Evolutionary conservation across 2,888 invertebrate genomes (phyloP).

Genomic region (Habrosyne pyritoides): DNA sequence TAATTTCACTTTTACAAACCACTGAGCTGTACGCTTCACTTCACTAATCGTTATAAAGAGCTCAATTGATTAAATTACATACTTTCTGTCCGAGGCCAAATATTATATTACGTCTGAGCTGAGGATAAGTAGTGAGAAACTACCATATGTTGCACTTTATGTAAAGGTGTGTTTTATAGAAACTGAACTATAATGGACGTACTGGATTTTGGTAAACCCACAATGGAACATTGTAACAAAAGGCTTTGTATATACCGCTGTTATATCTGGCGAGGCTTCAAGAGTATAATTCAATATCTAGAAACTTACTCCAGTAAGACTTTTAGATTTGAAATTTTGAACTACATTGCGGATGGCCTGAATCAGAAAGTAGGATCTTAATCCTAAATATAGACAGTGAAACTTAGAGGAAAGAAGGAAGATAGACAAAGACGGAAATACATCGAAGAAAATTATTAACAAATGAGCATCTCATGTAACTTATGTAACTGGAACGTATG

Average conservation of each 20-base stretch:
- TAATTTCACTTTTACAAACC: slow-evolving; percentile 70
- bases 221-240: neutral
- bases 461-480: neutral
- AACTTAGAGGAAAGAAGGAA: neutral
- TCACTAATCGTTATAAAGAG: slow-evolving; percentile 65
- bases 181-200: too few species aligned
- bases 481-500: slow-evolving; percentile 20
- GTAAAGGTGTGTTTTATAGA: too few species aligned
- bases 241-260: too few species aligned
- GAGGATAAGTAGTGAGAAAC: neutral
- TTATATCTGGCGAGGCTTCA: neutral
- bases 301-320: neutral
- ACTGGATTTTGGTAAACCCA: too few species aligned
- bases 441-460: neutral
- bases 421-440: slow-evolving; percentile 10
- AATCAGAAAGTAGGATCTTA: neutral
- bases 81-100: slow-evolving; percentile 60
- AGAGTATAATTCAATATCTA: neutral
- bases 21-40: slow-evolving; percentile 48
- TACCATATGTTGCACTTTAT: neutral
- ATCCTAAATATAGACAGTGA: too few species aligned
- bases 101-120: slow-evolving; percentile 31
- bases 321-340: neutral
- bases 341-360: neutral
- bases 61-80: slow-evolving; percentile 59